Base-by-base conservation (phyloP, 2,797 vertebrate species). In the Malacoctenus gilli region DNA sequence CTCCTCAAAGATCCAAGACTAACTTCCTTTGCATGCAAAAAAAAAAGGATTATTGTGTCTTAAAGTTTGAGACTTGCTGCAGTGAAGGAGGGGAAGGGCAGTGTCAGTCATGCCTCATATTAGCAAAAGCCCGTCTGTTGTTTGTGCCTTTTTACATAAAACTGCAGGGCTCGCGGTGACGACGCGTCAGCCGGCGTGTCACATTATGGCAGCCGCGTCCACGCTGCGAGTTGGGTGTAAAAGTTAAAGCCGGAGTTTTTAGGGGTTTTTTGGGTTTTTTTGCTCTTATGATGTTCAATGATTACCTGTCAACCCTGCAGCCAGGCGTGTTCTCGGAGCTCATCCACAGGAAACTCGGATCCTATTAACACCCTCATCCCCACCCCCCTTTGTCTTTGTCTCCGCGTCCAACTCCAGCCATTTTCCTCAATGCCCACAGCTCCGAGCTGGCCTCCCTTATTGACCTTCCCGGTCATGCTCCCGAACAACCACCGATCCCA, bases 331-430 rank as follows among this genome's bases (percentile, higher is more conserved):
- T 68, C 67, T 43, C 52, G 68, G 43, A 72, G 55, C 80, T 83
- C 73, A 75, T 77, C 72, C 78, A 58, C 25, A 76, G 63, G 69
- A 78, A 85, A 77, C 68, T 66, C 61, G 43, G 59, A 83, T 85
- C 85, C 81, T 82, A 87, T 89, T 86, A 89, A 76, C 77, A 59
- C 62, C 72, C 50, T 50, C 37, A n/a, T n/a, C n/a, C n/a, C n/a
- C n/a, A n/a, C n/a, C n/a, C n/a, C n/a, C n/a, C n/a, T n/a, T n/a
- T 71, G 55, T 54, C 65, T 72, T 82, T 65, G 59, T 54, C 61
- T 68, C 62, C 51, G n/a, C 44, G 47, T 41, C 22, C 32, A 28
- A n/a, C 41, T 8, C 22, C 20, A 15, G 44, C 15, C 44, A 38
- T 16, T 66, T 57, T 49, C n/a, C 65, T 68, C 51, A 37, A 7